Evolutionary conservation across 2,797 vertebrate genomes (phyloP), one percentile per base, ranked within the genome.

Genomic region (Dryobates pubescens): DNA sequence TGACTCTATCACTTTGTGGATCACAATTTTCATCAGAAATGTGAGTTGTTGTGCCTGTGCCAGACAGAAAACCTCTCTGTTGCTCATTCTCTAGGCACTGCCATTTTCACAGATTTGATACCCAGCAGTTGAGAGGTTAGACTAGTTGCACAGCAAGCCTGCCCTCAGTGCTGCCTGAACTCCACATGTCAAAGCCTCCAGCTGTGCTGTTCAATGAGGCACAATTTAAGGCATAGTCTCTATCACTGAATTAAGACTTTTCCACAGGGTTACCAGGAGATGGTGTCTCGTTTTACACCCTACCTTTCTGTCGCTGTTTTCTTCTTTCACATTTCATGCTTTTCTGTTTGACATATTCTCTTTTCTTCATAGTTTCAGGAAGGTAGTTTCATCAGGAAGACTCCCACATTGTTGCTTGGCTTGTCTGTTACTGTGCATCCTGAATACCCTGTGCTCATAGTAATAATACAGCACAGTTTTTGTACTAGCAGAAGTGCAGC

Each of bases 401-500:
- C 61, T 92, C 63, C 90, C 61, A 83, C 53, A 1, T 73, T 67
- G 17, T 51, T 41, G 53, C 82, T 70, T 83, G 78, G n/a, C 73
- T 80, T 93, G 87, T 65, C 41, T 77, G 5, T 71, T 89, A 59
- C 69, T 8, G 4, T 43, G 18, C 82, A 82, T 58, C 78, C 58
- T 22, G 45, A 86, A 54, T 80, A 79, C 47, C 61, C 54, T 62
- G 77, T 1, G 1, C 67, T 89, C 86, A 61, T 67, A 89, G 65
- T 89, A 89, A 82, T 91, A 88, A 87, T 45, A 43, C 65, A 54
- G 75, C 15, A 17, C 77, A 92, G 86, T 32, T 86, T 89, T 82
- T 80, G 64, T 80, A 85, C 88, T 89, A 89, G 95, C 84, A 75
- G 82, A 90, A 89, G 23, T 26, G 58, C 78, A 94, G 69, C 75